Evolutionary conservation across 2,797 vertebrate species (phyloP).

Genomic region (Odontamblyopus lacepedii): DNA sequence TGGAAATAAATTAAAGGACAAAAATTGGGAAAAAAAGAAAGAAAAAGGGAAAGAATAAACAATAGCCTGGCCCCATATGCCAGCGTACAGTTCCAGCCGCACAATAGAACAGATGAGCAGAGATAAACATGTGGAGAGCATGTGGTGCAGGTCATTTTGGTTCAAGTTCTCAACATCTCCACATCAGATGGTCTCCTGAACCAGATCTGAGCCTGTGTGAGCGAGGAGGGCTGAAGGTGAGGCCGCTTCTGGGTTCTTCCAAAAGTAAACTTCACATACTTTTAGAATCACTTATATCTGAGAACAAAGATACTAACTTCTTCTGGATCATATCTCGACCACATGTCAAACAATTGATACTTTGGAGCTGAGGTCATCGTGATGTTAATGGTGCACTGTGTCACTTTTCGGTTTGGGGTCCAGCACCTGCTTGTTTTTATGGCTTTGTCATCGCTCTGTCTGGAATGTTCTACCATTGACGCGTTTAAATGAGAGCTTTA

Average conservation of each 20-base stretch:
- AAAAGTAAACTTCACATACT: too few relatives aligned
- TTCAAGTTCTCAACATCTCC: neutral
- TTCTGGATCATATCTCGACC: neutral
- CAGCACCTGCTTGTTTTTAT: too few relatives aligned
- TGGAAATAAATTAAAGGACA: neutral
- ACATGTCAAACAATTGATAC: neutral
- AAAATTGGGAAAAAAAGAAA: neutral
- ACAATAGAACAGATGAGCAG: neutral
- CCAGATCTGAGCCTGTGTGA: too few relatives aligned
- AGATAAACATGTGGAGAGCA: neutral
- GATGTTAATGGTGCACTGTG: too few relatives aligned
- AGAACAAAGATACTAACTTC: neutral
- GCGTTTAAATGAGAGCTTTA: too few relatives aligned
- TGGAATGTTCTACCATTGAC: too few relatives aligned
- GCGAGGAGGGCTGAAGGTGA: too few relatives aligned
- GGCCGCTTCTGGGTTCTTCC: too few relatives aligned
- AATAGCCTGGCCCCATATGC: neutral
- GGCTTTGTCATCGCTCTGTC: too few relatives aligned
- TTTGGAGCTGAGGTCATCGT: too few relatives aligned
- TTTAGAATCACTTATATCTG: too few relatives aligned
- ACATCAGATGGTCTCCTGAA: neutral
- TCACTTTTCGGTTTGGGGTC: too few relatives aligned
- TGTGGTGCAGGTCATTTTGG: neutral
- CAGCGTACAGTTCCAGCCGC: neutral
- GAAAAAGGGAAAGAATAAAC: neutral